Evolutionary conservation across 2,888 invertebrate species (phyloP), one percentile per base, ranked within the genome.

Genomic region (Andrena minutula): DNA sequence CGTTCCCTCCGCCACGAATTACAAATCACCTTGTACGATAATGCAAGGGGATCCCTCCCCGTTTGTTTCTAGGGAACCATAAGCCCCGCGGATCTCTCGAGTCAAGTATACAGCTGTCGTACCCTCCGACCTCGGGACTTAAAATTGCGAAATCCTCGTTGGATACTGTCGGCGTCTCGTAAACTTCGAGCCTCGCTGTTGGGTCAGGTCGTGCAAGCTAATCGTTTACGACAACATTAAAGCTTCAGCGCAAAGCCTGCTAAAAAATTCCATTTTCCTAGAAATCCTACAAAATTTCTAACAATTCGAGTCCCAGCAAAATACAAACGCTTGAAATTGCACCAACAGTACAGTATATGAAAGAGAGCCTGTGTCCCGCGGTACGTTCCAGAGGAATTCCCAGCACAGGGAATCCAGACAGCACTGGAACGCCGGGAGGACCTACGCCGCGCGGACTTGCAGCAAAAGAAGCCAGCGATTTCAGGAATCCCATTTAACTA

Each of bases 11-110:
- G 69, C 79, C 78, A 79, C 85, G 88, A 88, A 88, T 88, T 88
- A 88, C 88, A 87, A 88, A 88, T 88, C 88, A 88, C 75, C 88
- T 80, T 83, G 80, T 63, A 82, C 82, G 85, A 88, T 88, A 86
- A 86, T 86, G 82, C 77, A 77, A 64, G 85, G 85, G 78, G 77
- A 81, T 68, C 73, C 74, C 69, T 41, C 16, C 86, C 72, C 41
- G 69, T 65, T 56, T 68, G 70, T 80, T 85, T 82, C 79, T 75
- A 71, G 66, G 65, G 75, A 85, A 86, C 79, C 71, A 49, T 74
- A 86, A 86, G 80, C 77, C 70, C 49, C 68, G 70, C 72, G 74
- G 74, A 84, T 87, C 75, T 63, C 32, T 41, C 74, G 53, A 88
- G 74, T 88, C 82, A 70, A 82, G 76, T 69, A 56, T 76, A 79